Evolutionary conservation across 2,888 invertebrate species (phyloP), one percentile per base, ranked within the genome.

Genomic region (Drosophila kokeensis): DNA sequence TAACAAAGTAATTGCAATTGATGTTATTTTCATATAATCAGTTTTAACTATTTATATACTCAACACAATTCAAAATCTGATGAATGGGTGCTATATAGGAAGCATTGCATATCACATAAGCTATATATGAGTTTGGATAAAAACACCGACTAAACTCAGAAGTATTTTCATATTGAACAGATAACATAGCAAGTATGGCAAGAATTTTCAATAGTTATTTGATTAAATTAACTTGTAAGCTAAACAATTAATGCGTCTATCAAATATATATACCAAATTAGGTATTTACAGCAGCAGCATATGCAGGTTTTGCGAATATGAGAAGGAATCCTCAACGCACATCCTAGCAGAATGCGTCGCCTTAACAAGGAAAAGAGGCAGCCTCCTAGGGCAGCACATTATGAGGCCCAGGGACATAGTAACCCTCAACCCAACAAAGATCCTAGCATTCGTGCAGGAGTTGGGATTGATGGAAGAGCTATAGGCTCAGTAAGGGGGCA

Each of bases 21-120:
- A 67, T 69, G 55, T 50, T 60, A 70, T 68, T 70, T 59, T 55
- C 38, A 30, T 21, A 38, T 65, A 57, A 65, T 69, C 32, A 50
- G 64, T 36, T 69, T 65, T 65, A 50, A 29, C 27, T 50, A 29
- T 50, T 50, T 45, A 45, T 27, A 45, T 15, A 24, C 45, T 2
- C 27, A 45, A 15, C 45, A 45, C 24, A 24, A 45, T 45, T 45
- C 8, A 24, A 24, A 24, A 45, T 15, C 15, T 24, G 24, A 24
- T 45, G 24, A 24, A 24, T 24, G 13, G 13, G 2, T 4, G 13
- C 15, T 15, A 24, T 45, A 10, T 24, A 8, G 24, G 45, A 45
- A 24, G 24, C 24, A 4, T 45, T 4, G 24, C 8, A 24, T 15
- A 45, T 8, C 1, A 24, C 21, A 21, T 6, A 5, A 11, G 2